Base-by-base conservation (phyloP, 1,140 invertebrate genomes). In the Hycleus phaleratus region DNA sequence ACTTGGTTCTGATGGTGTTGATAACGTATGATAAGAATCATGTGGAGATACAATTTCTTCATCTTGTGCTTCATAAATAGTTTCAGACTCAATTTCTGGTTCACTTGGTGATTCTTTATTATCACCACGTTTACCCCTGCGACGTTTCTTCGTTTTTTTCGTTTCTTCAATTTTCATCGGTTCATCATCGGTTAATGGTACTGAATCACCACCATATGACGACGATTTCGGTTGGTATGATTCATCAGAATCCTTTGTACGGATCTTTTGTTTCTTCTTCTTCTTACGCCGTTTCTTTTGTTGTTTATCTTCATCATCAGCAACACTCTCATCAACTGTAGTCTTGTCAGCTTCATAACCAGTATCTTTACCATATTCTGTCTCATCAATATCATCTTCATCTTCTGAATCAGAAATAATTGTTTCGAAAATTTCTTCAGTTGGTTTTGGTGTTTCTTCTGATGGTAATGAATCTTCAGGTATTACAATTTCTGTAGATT, bases 331-430 rank as follows among this genome's bases (percentile, higher is more conserved):
- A 59, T 82, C 80, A 11, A 80, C 71, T n/a, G 78, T 79, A 4
- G 78, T 81, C 71, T 79, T 78, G 26, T 81, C 77, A 49, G 82
- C 81, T 18, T 79, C 72, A 66, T 83, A 83, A 26, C 81, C 79
- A 46, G 75, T 74, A 61, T 80, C 76, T 56, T 71, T 71, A 26
- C 68, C 58, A 25, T 57, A 44, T 46, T 60, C 67, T 3, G 65
- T 62, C 49, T 64, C 67, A 44, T 73, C 68, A 25, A 76, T 73
- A 49, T 73, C 71, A 44, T 73, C 68, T 26, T 77, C 73, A 49
- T 73, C 71, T 59, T 73, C 73, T 49, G 74, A 71, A 63, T 77
- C 72, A 61, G 74, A 72, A 53, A 73, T 63, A 49, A 74, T 70
- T 44, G 75, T 67, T 61, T 79, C 74, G 12, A 77, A 75, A 9